Evolutionary conservation across 2,797 vertebrate genomes (phyloP).

Genomic region (Lycodopsis pacificus): DNA sequence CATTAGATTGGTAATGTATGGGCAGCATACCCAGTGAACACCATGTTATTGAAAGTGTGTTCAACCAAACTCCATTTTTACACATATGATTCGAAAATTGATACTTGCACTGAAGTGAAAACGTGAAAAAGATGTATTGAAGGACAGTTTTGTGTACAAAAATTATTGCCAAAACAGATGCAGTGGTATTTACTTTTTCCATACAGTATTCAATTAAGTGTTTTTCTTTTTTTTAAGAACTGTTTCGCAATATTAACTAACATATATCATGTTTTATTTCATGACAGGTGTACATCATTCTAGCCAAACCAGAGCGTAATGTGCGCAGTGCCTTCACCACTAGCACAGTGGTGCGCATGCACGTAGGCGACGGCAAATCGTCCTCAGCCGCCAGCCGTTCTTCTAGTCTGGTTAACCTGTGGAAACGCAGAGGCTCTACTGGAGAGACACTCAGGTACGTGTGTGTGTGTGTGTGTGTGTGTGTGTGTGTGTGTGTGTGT

Average conservation of each 20-base stretch:
- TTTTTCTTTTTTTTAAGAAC: not conserved
- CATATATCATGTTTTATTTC: slow-evolving; percentile 15
- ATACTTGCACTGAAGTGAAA: too few species aligned
- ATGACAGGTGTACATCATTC: slow-evolving; percentile 94
- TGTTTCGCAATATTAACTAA: not conserved
- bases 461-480: slow-evolving; percentile 21
- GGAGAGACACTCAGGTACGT: slow-evolving; percentile 95
- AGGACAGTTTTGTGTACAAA: not conserved
- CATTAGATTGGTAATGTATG: too few species aligned
- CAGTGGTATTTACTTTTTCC: not conserved
- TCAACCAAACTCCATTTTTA: too few species aligned
- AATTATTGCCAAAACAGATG: not conserved
- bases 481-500: slow-evolving; percentile 30
- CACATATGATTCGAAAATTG: too few species aligned
- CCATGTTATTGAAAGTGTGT: too few species aligned
- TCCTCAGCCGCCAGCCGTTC: slow-evolving; percentile 95
- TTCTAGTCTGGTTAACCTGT: slow-evolving; percentile 96
- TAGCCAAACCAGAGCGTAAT: slow-evolving; percentile 97
- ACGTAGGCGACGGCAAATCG: slow-evolving; percentile 95
- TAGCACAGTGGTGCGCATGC: slow-evolving; percentile 98
- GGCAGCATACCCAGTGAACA: too few species aligned
- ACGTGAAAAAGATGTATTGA: not conserved
- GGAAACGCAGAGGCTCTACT: slow-evolving; percentile 95
- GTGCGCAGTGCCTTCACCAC: slow-evolving; percentile 99
- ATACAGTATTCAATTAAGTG: not conserved